Base-by-base conservation (phyloP, 2,797 vertebrate species). In the Lepus oiostolus region DNA sequence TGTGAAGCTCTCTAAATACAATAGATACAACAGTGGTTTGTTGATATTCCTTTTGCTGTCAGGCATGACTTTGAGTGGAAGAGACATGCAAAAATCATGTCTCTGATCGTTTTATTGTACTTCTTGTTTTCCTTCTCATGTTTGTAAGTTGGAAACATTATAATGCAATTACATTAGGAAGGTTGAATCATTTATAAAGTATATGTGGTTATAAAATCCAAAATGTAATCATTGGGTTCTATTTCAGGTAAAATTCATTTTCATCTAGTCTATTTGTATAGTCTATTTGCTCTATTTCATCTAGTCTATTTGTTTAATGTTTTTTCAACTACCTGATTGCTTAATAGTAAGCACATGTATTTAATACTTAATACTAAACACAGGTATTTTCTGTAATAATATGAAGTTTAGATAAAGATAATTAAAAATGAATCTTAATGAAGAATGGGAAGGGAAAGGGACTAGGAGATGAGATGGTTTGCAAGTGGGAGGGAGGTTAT, bases 241-340 rank as follows among this genome's bases (percentile, higher is more conserved):
- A 38, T 92, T 93, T 93, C 22, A 88, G 38, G 62, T 75, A 63
- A 97, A 93, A 88, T 63, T 47, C 7, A 30, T 85, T 95, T 90
- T 70, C 4, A 88, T 47, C 12, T 74, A 60, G 47, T 19, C 6
- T 4, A 2, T 58, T 89, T 92, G 42, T 47, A 8, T 47, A 47
- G 42, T 72, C 83, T 42, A 93, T 7, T 74, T 63, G 14, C 83
- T 76, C 42, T 47, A 47, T 47, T 47, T 47, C 42, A 1, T 47
- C 42, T 47, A 47, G 8, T 72, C 86, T 42, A 91, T 7, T 74
- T 63, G 14, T 86, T 76, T 75, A 32, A n/a, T 54, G 79, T 90
- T 54, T 88, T 62, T 3, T 22, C 76, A 26, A 3, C 11, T 75
- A 82, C 14, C 60, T 7, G 6, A 62, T 10, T 67, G 10, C 30